A percentile compares a stretch with the other conserved stretches of the same genome.
phyloP scores from a whole-genome alignment of 2,888 invertebrate species.

The Zaprionus bogoriensis region DNA sequence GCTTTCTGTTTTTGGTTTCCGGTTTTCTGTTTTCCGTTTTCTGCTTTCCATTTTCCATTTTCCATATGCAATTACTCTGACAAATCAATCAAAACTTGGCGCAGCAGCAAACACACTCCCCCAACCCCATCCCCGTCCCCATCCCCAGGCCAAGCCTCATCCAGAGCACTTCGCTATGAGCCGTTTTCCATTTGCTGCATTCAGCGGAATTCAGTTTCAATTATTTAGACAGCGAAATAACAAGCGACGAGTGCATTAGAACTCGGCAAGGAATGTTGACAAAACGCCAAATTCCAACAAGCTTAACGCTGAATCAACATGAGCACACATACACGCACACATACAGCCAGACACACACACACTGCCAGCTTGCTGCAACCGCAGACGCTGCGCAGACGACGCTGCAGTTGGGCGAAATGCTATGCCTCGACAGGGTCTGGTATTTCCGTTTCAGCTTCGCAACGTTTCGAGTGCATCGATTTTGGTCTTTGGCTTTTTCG shows the following conservation, averaged over 20 bases:
- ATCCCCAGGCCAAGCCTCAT: background rate
- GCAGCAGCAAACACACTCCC: slow-evolving; percentile 6
- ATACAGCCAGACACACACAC: slow-evolving; percentile 10
- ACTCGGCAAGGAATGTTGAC: slow-evolving; percentile 71
- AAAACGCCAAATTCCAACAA: slow-evolving; percentile 74
- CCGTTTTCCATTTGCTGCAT: slow-evolving; percentile 36
- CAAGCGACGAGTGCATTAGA: slow-evolving; percentile 56
- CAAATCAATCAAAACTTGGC: slow-evolving; percentile 52
- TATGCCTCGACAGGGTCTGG: slow-evolving; percentile 10
- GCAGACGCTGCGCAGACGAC: slow-evolving; percentile 69
- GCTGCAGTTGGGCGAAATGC: slow-evolving; percentile 40
- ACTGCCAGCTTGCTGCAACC: slow-evolving; percentile 54
- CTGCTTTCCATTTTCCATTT: too few species aligned
- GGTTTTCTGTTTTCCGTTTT: too few species aligned
- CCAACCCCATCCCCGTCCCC: background rate
- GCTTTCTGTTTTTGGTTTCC: too few species aligned
- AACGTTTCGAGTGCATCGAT: slow-evolving; percentile 74
- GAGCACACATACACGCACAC: slow-evolving; percentile 22
- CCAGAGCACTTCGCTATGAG: background rate
- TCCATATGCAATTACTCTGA: slow-evolving; percentile 22
- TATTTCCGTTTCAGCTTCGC: slow-evolving; percentile 62
- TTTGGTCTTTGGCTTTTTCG: slow-evolving; percentile 59
- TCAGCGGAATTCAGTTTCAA: slow-evolving; percentile 47
- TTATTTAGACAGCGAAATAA: slow-evolving; percentile 55
- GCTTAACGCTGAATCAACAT: slow-evolving; percentile 74